These are phyloP conservation scores for Sphecodes monilicornis DNA, from an alignment of 2,888 invertebrate genomes.

Conservation along the genomic window DNA sequence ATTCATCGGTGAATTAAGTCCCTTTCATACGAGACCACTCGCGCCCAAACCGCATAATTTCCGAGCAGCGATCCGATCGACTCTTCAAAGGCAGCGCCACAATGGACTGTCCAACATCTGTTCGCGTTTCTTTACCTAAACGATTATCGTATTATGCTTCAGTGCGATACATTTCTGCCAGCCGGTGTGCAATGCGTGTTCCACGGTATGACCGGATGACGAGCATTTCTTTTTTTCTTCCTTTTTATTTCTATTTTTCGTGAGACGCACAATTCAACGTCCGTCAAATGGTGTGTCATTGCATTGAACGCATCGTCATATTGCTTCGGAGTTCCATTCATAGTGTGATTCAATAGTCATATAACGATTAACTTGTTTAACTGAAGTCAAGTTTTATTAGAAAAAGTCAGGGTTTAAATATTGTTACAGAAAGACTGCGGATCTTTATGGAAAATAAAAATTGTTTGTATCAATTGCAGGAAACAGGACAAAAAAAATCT, in stretches of 20 bases:
- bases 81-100: conserved; percentile 71
- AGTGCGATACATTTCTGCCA: conserved; percentile 73
- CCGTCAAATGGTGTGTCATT: conserved; percentile 41
- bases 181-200: conserved; percentile 63
- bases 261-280: conserved; percentile 60
- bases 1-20: conserved; percentile 79
- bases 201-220: conserved; percentile 61
- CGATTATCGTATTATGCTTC: conserved; percentile 71
- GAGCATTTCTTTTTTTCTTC: conserved; percentile 9
- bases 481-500: no score
- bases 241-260: neutral
- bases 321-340: conserved; percentile 41
- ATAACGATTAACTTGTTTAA: conserved; percentile 35
- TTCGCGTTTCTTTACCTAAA: conserved; percentile 75
- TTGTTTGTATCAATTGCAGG: no score
- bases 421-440: no score
- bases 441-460: no score
- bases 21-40: conserved; percentile 70
- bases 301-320: conserved; percentile 35
- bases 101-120: conserved; percentile 79
- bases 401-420: no score
- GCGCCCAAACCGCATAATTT: conserved; percentile 77
- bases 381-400: neutral
- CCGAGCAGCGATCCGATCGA: conserved; percentile 72
- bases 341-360: conserved; percentile 30